phyloP scores from a whole-genome alignment of 2,888 invertebrate species.

The Ceriagrion tenellum region DNA sequence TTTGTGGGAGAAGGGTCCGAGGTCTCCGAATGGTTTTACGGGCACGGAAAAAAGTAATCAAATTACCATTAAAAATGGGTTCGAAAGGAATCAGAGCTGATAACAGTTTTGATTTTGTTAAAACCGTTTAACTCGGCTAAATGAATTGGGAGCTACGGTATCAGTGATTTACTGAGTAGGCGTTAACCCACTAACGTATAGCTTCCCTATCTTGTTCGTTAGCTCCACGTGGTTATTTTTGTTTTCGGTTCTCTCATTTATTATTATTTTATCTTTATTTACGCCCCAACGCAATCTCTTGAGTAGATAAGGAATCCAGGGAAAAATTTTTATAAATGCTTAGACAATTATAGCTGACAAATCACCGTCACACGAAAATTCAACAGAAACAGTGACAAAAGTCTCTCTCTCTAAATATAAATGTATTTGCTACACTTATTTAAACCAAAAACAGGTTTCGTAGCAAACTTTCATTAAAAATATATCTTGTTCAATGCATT shows the following conservation, averaged over 20 bases:
- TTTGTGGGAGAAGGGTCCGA: neutral
- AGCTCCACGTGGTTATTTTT: neutral
- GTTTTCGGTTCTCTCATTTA: neutral
- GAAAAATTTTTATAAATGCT: too few relatives aligned
- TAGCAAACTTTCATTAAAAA: too few relatives aligned
- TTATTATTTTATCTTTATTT: too few relatives aligned
- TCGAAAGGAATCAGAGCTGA: neutral
- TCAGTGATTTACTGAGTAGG: neutral
- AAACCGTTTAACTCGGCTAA: conserved; percentile 1
- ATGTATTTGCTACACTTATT: too few relatives aligned
- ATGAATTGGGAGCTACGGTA: neutral
- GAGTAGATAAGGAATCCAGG: too few relatives aligned
- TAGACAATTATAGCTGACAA: too few relatives aligned
- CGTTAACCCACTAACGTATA: neutral
- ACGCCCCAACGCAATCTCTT: too few relatives aligned
- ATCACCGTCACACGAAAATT: too few relatives aligned
- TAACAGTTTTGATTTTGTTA: neutral
- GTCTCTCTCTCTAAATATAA: too few relatives aligned
- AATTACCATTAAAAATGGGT: conserved; percentile 14
- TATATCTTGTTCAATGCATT: too few relatives aligned
- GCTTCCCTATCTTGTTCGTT: neutral
- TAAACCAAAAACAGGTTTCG: too few relatives aligned
- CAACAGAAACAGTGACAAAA: too few relatives aligned
- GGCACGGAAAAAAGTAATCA: neutral
- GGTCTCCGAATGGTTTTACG: neutral